Evolutionary conservation across 1,140 invertebrate genomes (phyloP), one percentile per base, ranked within the genome.

Genomic region (Drosophila truncata): DNA sequence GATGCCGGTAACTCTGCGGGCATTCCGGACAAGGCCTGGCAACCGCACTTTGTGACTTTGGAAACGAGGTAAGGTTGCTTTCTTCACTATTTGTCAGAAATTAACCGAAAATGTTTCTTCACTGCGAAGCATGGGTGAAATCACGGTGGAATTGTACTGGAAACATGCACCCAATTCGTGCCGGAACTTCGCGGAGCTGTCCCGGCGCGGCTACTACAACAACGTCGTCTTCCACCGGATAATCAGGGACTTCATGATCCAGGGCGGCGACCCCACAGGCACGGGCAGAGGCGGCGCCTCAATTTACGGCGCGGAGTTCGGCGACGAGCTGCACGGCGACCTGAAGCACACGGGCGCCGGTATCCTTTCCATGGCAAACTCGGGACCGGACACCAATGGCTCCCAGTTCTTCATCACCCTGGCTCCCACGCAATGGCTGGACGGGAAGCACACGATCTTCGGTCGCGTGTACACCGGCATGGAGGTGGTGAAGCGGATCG

Each of bases 401-500:
- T 99, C 98, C 47, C 99, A 99, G 92, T 99, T 99, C 94, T 99
- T 99, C 87, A 98, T 99, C 25, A 99, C 98, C 1, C 93, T 99
- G 66, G 98, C 97, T 0, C 98, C 99, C 8, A 99, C 98, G 8
- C 98, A 99, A 81, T 99, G 98, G 98, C 94, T 99, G 9, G 99
- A 99, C 95, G 97, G 98, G 37, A 99, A 99, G 93, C 98, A 99
- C 93, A 95, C 98, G 10, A 99, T 99, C 92, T 99, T 99, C 94
- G 99, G 98, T 85, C 94, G 98, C 80, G 94, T 99, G 11, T 94
- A 96, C 88, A 95, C 94, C 70, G 98, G 98, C 23, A 99, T 99
- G 97, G 94, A 95, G 74, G 97, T 98, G 60, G 96, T 99, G 0
- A 97, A 98, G 92, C 94, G 98, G 91, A 97, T 99, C 78, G 98